Evolutionary conservation across 2,113 vertebrate genomes (phyloP).

Genomic region (Carassius carassius): DNA sequence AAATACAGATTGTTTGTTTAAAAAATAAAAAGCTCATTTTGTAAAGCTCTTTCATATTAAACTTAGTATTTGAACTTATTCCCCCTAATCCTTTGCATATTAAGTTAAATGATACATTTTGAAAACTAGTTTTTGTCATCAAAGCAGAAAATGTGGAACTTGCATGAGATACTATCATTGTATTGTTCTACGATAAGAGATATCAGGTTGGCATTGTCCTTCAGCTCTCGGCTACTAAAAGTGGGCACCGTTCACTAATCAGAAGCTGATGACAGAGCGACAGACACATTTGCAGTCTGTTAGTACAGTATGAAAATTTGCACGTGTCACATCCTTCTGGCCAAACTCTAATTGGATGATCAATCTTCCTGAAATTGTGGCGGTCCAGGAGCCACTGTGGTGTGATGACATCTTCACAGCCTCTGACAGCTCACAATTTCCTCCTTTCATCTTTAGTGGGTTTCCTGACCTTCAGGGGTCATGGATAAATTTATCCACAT

Average conservation of each 20-base stretch:
- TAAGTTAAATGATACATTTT: no score
- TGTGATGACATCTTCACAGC: constrained; percentile 49
- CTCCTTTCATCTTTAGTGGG: constrained; percentile 48
- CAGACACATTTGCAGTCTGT: constrained; percentile 66
- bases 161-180: not conserved
- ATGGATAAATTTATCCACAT: constrained; percentile 62
- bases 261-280: constrained; percentile 50
- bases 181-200: not conserved
- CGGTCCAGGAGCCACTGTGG: constrained; percentile 45
- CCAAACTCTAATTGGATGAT: constrained; percentile 72
- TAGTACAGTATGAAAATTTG: constrained; percentile 59
- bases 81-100: no score
- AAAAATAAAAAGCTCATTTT: no score
- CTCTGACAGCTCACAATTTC: constrained; percentile 63
- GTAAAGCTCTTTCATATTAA: no score
- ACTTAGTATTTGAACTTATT: no score
- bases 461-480: constrained; percentile 62
- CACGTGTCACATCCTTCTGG: constrained; percentile 45
- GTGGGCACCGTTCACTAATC: constrained; percentile 21
- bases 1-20: no score
- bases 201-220: not conserved
- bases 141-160: not conserved
- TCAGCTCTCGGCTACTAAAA: constrained; percentile 11
- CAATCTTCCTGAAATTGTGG: constrained; percentile 69
- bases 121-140: no score